Base-by-base conservation (phyloP, 1,140 invertebrate species). In the Parapsyche elsis region DNA sequence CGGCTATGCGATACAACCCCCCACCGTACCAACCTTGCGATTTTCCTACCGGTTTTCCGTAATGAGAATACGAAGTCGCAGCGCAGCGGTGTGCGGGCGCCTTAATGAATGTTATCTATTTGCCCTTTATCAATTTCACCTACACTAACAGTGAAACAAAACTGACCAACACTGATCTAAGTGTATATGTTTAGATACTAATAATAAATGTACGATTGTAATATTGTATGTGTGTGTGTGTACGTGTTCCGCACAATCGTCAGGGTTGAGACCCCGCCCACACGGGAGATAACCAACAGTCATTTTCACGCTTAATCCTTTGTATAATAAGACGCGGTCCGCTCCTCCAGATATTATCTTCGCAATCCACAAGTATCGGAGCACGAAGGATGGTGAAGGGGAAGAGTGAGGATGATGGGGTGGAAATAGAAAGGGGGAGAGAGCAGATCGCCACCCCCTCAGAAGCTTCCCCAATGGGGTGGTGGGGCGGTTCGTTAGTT, bases 331-430 rank as follows among this genome's bases (percentile, higher is more conserved):
- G 81, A 79, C 46, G 78, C 76, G 38, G 71, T 12, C 19, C n/a
- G 10, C 67, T 80, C 67, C 77, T 76, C 59, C 76, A 81, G 79
- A 81, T 83, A 83, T 83, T 81, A 83, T 83, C 81, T 79, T 83
- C 79, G 78, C 78, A 82, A 82, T 82, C 81, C 81, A 80, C 81
- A 82, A 82, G 81, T 82, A 82, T 79, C 80, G 64, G 61, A 59
- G 59, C 70, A 14, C 16, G n/a, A n/a, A n/a, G n/a, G n/a, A n/a
- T n/a, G n/a, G n/a, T 10, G 10, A 14, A 12, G 4, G 74, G 77
- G n/a, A n/a, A n/a, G n/a, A n/a, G n/a, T n/a, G n/a, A n/a, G 70
- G 74, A 76, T 67, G 30, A 21, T 73, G 9, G 21, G 16, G 19
- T 4, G 16, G 19, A 10, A 23, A 16, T 12, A 67, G 61, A 67